Conservation (phyloP, 1,140 invertebrate species). For the Anastrepha ludens region DNA sequence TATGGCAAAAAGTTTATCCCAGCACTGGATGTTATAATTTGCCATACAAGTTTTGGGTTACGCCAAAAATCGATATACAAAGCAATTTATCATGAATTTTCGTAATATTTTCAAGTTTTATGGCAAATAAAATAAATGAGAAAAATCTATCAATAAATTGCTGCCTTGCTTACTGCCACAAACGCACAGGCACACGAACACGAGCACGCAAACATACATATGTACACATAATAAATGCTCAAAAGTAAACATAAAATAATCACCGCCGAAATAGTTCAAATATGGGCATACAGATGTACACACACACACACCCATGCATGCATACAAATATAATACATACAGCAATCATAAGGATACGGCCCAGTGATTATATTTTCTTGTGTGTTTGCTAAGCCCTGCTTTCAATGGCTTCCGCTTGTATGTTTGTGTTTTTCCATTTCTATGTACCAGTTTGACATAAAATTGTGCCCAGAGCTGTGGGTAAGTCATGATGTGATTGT, state of each 20-base stretch:
- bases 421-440: neutral
- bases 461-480: neutral
- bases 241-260: conserved; percentile 34
- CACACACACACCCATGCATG: neutral
- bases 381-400: conserved; percentile 9
- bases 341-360: neutral
- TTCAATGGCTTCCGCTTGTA: neutral
- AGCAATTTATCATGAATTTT: conserved; percentile 4
- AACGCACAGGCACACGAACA: neutral
- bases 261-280: conserved; percentile 3
- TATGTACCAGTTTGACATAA: neutral
- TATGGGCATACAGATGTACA: neutral
- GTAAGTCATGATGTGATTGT: neutral
- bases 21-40: neutral
- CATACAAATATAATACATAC: neutral
- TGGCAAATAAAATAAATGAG: conserved; percentile 29
- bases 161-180: neutral
- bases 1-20: neutral
- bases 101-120: conserved; percentile 25
- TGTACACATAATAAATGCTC: neutral
- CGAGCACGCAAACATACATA: neutral
- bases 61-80: neutral
- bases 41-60: neutral
- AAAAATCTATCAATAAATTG: conserved; percentile 37
- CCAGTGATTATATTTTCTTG: neutral